phyloP scores from a whole-genome alignment of 2,113 vertebrate genomes.

The Lepisosteus oculatus region DNA sequence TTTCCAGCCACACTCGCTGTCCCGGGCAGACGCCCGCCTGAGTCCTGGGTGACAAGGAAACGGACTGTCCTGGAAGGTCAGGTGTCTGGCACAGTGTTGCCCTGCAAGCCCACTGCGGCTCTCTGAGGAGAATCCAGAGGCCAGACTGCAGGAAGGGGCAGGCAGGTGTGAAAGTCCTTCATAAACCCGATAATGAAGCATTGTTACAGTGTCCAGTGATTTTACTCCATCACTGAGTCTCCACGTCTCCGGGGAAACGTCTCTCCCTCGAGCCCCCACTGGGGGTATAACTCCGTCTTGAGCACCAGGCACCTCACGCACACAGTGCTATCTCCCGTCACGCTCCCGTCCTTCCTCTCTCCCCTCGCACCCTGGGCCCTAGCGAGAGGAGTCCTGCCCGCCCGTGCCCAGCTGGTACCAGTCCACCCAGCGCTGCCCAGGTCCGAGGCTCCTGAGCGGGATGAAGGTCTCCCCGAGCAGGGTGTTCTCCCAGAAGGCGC shows the following conservation, averaged over 20 bases:
- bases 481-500: conserved; percentile 92
- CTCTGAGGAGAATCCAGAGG: too few relatives aligned
- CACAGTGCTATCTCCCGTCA: background rate
- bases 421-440: conserved; percentile 83
- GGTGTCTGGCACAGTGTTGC: too few relatives aligned
- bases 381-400: conserved; percentile 59
- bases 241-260: conserved; percentile 11
- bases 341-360: conserved; percentile 31
- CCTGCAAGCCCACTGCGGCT: too few relatives aligned
- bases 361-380: conserved; percentile 16
- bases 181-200: conserved; percentile 5
- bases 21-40: too few relatives aligned
- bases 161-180: background rate
- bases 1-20: too few relatives aligned
- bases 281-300: conserved; percentile 31
- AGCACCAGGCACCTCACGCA: conserved; percentile 18
- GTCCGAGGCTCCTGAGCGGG: conserved; percentile 75
- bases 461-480: conserved; percentile 88
- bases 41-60: too few relatives aligned
- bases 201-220: conserved; percentile 29
- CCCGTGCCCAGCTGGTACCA: conserved; percentile 84
- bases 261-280: conserved; percentile 23
- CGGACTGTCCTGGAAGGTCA: too few relatives aligned
- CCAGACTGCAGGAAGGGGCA: too few relatives aligned
- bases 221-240: conserved; percentile 24